phyloP scores from a whole-genome alignment of 2,113 vertebrate genomes.

The Corythornis cristatus region DNA sequence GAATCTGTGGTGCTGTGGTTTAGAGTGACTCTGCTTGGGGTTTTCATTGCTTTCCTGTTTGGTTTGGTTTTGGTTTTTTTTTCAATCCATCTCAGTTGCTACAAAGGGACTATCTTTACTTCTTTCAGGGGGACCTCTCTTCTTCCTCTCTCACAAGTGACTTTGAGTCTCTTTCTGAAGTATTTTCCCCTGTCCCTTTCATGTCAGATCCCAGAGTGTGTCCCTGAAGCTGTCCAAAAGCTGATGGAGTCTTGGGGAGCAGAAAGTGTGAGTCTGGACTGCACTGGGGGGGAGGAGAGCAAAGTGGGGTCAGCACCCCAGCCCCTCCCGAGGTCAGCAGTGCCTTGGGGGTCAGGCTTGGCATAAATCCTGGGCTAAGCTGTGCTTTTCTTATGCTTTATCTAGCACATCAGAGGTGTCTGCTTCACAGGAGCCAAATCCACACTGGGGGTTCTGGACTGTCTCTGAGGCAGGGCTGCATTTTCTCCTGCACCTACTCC shows the following conservation, averaged over 20 bases:
- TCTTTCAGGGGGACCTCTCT: not conserved
- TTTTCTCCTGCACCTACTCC: not conserved
- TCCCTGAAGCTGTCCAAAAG: not conserved
- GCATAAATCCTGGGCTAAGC: not conserved
- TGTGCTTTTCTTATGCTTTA: not conserved
- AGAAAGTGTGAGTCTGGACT: not conserved
- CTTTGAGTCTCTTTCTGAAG: not conserved
- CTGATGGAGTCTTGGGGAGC: not conserved
- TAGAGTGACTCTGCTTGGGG: not conserved
- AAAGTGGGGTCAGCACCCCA: not conserved
- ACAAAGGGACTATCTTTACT: not conserved
- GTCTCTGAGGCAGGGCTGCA: not conserved
- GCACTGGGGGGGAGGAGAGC: accelerated
- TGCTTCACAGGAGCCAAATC: not conserved
- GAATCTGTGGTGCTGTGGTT: not conserved
- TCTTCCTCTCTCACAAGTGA: not conserved
- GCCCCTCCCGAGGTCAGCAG: not conserved
- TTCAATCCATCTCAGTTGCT: not conserved
- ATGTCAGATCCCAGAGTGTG: not conserved
- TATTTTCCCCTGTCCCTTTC: not conserved
- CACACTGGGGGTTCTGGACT: accelerated
- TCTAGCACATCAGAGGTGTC: not conserved
- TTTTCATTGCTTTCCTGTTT: not conserved
- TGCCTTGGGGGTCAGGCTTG: not conserved
- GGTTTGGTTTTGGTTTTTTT: no score